Evolutionary conservation across 2,113 vertebrate genomes (phyloP).

Genomic region (Oreocharis arfaki): DNA sequence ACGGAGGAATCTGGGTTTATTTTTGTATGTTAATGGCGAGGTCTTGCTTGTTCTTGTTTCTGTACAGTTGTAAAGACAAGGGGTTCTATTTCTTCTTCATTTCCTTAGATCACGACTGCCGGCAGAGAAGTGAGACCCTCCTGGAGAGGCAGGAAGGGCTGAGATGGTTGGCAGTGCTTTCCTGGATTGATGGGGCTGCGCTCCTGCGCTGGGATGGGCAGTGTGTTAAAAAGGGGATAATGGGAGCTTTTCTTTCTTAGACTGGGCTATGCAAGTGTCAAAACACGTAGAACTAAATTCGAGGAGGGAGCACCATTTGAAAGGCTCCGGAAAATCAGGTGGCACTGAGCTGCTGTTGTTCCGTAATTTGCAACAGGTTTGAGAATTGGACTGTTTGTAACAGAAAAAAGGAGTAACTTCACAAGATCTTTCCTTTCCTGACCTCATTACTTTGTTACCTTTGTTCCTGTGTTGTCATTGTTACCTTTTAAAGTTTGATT

Average conservation of each 20-base stretch:
- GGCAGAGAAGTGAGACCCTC: neutral
- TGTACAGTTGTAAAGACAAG: neutral
- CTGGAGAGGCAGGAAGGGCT: neutral
- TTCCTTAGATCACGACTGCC: neutral
- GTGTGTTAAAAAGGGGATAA: neutral
- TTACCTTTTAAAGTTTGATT: neutral
- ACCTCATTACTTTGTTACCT: neutral
- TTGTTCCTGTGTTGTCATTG: neutral
- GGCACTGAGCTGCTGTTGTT: neutral
- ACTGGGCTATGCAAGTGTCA: accelerated
- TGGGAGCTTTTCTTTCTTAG: neutral
- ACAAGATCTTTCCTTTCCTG: neutral
- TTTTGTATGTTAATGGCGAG: neutral
- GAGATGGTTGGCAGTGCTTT: neutral
- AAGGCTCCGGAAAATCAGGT: neutral
- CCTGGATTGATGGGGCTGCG: neutral
- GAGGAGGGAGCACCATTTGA: neutral
- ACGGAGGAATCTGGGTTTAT: neutral
- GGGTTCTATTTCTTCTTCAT: neutral
- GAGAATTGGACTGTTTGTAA: neutral
- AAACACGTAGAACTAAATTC: neutral
- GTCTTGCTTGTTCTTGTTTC: neutral
- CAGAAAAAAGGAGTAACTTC: neutral
- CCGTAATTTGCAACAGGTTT: neutral
- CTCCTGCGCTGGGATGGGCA: neutral